Percentiles rank a stretch among this genome's conserved stretches.
These are phyloP conservation scores for Micronycteris hirsuta DNA, from an alignment of 2,113 vertebrate species.

Conservation along the genomic window DNA sequence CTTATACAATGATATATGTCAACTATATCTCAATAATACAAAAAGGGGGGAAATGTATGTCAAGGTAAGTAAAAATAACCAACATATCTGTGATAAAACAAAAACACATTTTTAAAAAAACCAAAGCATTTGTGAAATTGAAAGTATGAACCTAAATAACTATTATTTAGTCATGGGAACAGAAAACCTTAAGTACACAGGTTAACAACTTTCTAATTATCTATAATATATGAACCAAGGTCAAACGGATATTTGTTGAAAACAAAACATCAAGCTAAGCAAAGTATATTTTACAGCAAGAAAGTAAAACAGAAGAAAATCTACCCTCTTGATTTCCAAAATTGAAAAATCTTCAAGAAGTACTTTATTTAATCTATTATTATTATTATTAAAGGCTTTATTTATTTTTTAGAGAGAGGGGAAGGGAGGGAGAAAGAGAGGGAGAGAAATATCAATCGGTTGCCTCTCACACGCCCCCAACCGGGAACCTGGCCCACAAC, in stretches of 20 bases:
- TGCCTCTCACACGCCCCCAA: too few relatives aligned
- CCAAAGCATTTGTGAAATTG: neutral
- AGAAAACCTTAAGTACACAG: neutral
- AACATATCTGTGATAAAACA: neutral
- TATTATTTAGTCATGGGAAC: neutral
- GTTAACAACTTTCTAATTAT: neutral
- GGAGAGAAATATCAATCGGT: too few relatives aligned
- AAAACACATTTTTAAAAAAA: neutral
- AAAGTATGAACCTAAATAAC: neutral
- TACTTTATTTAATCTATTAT: neutral
- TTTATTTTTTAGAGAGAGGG: too few relatives aligned
- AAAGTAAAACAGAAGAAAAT: slow-evolving; percentile 3
- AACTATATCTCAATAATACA: neutral
- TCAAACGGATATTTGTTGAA: neutral
- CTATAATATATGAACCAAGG: neutral
- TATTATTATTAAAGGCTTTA: neutral
- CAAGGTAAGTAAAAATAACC: neutral
- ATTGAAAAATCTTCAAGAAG: neutral
- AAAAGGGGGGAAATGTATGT: neutral
- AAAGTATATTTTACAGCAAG: neutral
- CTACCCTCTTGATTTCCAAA: neutral
- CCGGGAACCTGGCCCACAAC: too few relatives aligned
- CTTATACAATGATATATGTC: neutral
- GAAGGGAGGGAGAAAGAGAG: too few relatives aligned
- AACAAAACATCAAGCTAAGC: neutral